Evolutionary conservation across 92 coral and sea anemone species (phyloP), one percentile per base, ranked within the genome.

Genomic region (Bergia puertoricense): DNA sequence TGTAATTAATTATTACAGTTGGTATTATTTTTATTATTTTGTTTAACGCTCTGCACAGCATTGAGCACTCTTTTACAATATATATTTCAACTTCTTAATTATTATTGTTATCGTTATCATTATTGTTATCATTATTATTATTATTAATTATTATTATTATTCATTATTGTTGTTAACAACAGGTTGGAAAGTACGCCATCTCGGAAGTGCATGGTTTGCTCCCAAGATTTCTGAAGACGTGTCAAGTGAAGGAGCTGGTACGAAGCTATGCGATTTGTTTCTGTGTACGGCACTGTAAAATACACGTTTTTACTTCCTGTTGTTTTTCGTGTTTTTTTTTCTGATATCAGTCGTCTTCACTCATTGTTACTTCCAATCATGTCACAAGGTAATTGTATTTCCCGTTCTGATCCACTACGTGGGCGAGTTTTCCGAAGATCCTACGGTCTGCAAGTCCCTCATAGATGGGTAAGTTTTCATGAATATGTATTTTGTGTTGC

Each of bases 391-490:
- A 50, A 92, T 95, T 45, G 84, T 95, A 62, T 93, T 96, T 80
- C 99, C 99, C 5, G 92, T 96, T 7, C 81, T 95, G 44, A 91
- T 96, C 81, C 98, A 94, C 88, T 95, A 94, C 71, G 91, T 94
- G 69, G 95, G 91, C 69, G 92, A 88, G 82, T 93, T 95, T 79
- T 92, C 94, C 59, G 99, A 95, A 77, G 99, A 96, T 45, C 86
- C 99, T 46, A 71, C 91, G 6, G 89, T 95, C 16, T 94, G 93
- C 82, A 95, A 95, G 85, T 93, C 96, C 7, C 93, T 96, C 36
- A 88, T 96, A 39, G 94, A 92, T 50, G 93, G 99, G 99, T 96
- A 71, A 91, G 96, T 79, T 62, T 16, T 30, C 22, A 79, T 0
- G 8, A 20, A 14, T 8, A 51, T 56, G 43, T 46, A 15, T 18